Evolutionary conservation across 1,140 invertebrate genomes (phyloP), one percentile per base, ranked within the genome.

Genomic region (Brachionus angularis): DNA sequence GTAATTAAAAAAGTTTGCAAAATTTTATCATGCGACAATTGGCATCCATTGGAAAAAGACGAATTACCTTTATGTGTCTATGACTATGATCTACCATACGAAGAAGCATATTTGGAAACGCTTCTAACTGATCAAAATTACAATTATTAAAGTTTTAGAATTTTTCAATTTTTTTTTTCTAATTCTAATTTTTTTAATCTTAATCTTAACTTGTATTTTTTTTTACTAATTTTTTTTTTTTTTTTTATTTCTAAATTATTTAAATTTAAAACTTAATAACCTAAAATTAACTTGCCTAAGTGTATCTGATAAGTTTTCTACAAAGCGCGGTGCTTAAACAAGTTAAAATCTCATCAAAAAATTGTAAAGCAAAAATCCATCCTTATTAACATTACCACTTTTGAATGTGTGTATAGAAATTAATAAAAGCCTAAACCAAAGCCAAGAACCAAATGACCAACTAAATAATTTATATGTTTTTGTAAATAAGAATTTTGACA

Each of bases 11-110:
- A 29, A 29, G 67, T 70, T 12, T 52, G 46, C 36, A 50, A 34
- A 23, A 50, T 50, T 18, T 52, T 70, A 29, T 16, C 18, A 14
- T 36, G 34, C 12, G 23, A 50, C 14, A 70, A 53, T 53, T 70
- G 67, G 67, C 67, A 70, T 36, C 67, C 67, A 14, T 52, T 70
- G 29, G 46, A 50, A 42, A 70, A 53, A 53, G 46, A 70, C 42
- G 67, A 70, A 29, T 29, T 70, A 25, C 67, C 67, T 16, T 39
- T 70, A 33, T 50, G 67, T 31, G 67, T 70, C 5, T 70, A 70
- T 33, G 42, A 70, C 16, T 52, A 31, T 27, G 27, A 39, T 2
- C 33, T 53, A 29, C 67, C 67, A n/a, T 39, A 44, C 39, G 67
- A 70, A 52, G 62, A 67, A 16, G 62, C 62, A 25, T 67, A 47